Conservation (phyloP, 2,797 vertebrate species). For the Enoplosus armatus region DNA sequence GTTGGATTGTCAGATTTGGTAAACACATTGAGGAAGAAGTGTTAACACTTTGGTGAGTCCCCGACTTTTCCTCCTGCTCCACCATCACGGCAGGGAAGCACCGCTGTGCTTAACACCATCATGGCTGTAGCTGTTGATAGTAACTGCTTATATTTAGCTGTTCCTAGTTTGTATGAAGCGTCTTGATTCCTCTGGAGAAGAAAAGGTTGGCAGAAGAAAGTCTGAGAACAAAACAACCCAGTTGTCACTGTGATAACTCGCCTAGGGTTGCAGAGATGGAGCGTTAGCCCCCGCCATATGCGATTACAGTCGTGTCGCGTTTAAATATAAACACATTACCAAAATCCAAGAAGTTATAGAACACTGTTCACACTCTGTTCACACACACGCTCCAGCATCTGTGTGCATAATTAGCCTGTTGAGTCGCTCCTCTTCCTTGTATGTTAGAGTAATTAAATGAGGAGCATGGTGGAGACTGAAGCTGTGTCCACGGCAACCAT, state of each 20-base stretch:
- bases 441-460: neutral
- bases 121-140: too few relatives aligned
- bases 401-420: too few relatives aligned
- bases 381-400: neutral
- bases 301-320: neutral
- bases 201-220: neutral
- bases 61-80: too few relatives aligned
- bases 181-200: neutral
- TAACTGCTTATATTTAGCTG: too few relatives aligned
- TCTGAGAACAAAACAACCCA: neutral
- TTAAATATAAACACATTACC: neutral
- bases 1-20: too few relatives aligned
- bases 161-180: neutral
- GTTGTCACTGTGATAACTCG: neutral
- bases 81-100: too few relatives aligned
- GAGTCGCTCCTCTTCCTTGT: too few relatives aligned
- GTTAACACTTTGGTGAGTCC: too few relatives aligned
- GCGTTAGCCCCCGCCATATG: neutral
- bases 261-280: neutral
- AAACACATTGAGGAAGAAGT: too few relatives aligned
- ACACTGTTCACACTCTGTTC: neutral
- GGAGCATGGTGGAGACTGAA: neutral
- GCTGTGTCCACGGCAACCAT: slow-evolving; percentile 48
- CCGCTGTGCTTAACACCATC: too few relatives aligned
- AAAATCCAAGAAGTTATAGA: neutral